phyloP scores from a whole-genome alignment of 2,113 vertebrate species.

The Microcebus murinus region DNA sequence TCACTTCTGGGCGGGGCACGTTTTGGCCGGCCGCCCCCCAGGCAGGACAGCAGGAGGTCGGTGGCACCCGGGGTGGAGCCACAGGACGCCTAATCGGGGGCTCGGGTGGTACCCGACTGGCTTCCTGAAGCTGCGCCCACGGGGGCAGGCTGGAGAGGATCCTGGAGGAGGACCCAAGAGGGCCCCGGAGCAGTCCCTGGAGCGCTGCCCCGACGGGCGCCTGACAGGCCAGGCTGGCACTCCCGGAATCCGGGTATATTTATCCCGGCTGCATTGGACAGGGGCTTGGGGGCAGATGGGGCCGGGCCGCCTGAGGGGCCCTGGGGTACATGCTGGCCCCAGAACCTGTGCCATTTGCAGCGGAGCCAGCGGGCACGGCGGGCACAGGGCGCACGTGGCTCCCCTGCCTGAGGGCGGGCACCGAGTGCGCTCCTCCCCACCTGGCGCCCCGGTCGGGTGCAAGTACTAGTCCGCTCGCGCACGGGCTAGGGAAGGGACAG shows the following conservation, averaged over 20 bases:
- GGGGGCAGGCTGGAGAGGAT: background rate
- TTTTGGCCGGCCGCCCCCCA: background rate
- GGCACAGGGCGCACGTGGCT: background rate
- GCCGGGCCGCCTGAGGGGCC: constrained; percentile 44
- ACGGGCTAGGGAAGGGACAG: background rate
- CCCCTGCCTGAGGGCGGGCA: background rate
- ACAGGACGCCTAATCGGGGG: background rate
- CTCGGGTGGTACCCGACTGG: background rate
- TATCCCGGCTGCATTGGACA: constrained; percentile 51
- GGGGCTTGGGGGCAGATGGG: constrained; percentile 52
- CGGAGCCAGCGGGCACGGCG: background rate
- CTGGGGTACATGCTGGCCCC: constrained; percentile 46
- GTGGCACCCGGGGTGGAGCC: too few relatives aligned
- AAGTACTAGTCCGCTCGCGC: background rate
- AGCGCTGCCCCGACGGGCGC: constrained; percentile 56
- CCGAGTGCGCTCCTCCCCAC: background rate
- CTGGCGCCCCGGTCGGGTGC: background rate
- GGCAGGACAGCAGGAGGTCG: too few relatives aligned
- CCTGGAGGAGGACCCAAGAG: background rate
- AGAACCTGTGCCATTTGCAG: constrained; percentile 56
- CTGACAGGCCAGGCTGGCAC: constrained; percentile 39
- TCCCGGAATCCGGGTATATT: constrained; percentile 63
- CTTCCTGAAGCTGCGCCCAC: background rate
- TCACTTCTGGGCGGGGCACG: background rate
- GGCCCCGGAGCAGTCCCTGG: constrained; percentile 5